These are phyloP conservation scores for Pseudotriccus pelzelni DNA, from an alignment of 2,797 vertebrate species.

Conservation along the genomic window DNA sequence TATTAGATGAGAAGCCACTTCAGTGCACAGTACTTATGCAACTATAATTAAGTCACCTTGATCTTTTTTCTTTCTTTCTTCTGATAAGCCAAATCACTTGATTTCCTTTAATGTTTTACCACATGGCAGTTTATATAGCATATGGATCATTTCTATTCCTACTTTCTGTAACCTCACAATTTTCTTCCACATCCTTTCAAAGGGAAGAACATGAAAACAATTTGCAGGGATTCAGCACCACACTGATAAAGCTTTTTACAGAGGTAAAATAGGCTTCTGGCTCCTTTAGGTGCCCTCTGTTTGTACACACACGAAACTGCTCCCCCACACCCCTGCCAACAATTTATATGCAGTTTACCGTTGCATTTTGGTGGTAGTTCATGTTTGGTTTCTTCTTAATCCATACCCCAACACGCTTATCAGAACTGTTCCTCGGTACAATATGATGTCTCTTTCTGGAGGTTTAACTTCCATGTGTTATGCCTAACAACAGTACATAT, in stretches of 20 bases:
- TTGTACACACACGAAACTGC: accelerated
- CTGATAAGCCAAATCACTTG: background rate
- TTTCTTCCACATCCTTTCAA: background rate
- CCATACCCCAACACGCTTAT: background rate
- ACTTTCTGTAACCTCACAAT: background rate
- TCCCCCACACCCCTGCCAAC: accelerated
- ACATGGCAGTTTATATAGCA: background rate
- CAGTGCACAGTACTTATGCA: background rate
- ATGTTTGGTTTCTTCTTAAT: background rate
- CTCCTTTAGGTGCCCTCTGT: background rate
- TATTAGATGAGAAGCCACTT: background rate
- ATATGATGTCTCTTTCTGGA: background rate
- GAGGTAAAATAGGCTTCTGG: background rate
- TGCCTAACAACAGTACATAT: background rate
- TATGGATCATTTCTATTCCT: background rate
- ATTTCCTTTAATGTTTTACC: background rate
- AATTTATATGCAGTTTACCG: background rate
- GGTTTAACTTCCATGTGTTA: background rate
- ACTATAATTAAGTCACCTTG: background rate
- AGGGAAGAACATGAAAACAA: background rate
- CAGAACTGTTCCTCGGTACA: background rate
- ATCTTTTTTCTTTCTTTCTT: background rate
- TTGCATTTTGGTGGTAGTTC: background rate
- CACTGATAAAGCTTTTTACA: background rate
- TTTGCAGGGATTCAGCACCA: background rate